Percentiles rank a stretch among this genome's conserved stretches.
Conservation (phyloP, 2,888 invertebrate species). For the Nomada ferruginata region DNA sequence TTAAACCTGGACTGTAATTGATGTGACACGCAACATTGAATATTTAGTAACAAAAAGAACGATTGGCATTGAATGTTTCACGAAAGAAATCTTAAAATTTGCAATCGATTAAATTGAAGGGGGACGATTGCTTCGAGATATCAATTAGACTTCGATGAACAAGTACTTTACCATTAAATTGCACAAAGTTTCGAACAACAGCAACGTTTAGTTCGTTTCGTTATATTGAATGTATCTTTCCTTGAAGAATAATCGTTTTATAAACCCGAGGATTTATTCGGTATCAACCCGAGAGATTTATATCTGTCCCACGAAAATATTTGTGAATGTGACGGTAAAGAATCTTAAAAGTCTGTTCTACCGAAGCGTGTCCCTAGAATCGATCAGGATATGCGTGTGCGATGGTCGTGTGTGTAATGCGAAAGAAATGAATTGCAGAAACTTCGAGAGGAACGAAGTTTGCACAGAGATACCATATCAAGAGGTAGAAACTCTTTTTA, state of each 20-base stretch:
- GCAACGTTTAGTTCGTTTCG: background rate
- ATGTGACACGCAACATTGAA: too few relatives aligned
- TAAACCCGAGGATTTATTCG: background rate
- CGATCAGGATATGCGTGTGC: slow-evolving; percentile 4
- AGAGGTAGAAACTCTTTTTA: slow-evolving; percentile 32
- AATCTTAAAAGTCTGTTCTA: slow-evolving; percentile 14
- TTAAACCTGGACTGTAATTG: too few relatives aligned
- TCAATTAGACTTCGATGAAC: background rate
- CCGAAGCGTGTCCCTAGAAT: background rate
- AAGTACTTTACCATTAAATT: background rate
- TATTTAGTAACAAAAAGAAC: background rate
- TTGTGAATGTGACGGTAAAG: background rate
- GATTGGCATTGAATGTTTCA: background rate
- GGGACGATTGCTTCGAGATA: background rate
- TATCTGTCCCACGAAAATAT: background rate
- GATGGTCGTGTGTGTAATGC: background rate
- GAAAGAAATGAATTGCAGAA: slow-evolving; percentile 43
- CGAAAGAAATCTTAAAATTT: background rate
- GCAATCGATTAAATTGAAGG: background rate
- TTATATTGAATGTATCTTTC: background rate
- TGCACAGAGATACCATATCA: slow-evolving; percentile 17
- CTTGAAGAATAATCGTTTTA: background rate
- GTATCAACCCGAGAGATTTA: background rate
- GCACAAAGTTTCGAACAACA: background rate
- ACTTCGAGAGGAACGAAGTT: slow-evolving; percentile 53